Evolutionary conservation across 92 coral and sea anemone species (phyloP), one percentile per base, ranked within the genome.

Genomic region (Phenganax marumi): DNA sequence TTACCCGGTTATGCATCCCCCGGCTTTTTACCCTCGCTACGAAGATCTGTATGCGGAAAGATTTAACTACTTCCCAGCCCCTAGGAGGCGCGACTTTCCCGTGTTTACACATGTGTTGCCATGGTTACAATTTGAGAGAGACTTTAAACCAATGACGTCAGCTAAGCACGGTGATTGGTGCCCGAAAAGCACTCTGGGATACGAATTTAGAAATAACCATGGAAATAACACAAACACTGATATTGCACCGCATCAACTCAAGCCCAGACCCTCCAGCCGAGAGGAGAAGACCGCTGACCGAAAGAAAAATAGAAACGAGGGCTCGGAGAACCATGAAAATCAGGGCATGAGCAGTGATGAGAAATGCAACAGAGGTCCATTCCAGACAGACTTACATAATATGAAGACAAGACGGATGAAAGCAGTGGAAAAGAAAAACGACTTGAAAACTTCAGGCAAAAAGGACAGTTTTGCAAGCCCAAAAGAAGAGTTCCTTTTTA

Each of bases 61-160:
- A 18, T 58, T 62, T 18, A 78, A 78, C 16, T 78, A 14, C 47
- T 78, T 61, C n/a, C 60, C 72, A 6, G 83, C 8, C 14, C 83
- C 83, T 0, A 71, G 73, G 16, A 50, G 73, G 50, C 73, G 73
- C 12, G 83, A 78, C 46, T 78, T 39, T 50, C 83, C 83, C 24
- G 60, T 50, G n/a, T 62, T 78, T 50, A 78, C 72, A 10, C 83
- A 62, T 47, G 73, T 78, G 73, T 63, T 78, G 56, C 83, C 83
- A 61, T 78, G 83, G 83, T 56, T 68, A 63, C 83, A 65, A 33
- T 78, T 78, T 48, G 83, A 78, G 83, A 62, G 83, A 24, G 83
- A 78, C 83, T 63, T 39, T 78, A 78, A 78, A 53, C 83, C 83
- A 46, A 48, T 61, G 73, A 24, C 82, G 53, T 77, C 82, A 22